Percentiles rank a stretch among this genome's conserved stretches.
phyloP scores from a whole-genome alignment of 2,797 vertebrate species.

The Sebastes itinus region DNA sequence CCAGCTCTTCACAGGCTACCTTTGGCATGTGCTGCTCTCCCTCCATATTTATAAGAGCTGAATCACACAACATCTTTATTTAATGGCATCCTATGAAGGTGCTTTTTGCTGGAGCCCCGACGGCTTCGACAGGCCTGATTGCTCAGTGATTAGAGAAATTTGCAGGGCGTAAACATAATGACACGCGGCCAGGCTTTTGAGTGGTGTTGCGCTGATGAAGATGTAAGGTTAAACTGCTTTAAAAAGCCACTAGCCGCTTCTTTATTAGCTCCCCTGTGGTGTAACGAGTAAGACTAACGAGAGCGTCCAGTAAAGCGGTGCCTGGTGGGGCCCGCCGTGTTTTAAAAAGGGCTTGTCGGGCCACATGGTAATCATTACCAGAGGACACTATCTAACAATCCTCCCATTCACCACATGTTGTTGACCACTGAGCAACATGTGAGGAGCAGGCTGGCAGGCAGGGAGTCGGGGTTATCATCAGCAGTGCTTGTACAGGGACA shows the following conservation, averaged over 20 bases:
- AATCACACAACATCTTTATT: constrained; percentile 47
- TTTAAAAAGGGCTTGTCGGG: constrained; percentile 33
- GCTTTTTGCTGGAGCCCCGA: constrained; percentile 21
- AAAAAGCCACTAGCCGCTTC: constrained; percentile 39
- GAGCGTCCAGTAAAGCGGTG: constrained; percentile 51
- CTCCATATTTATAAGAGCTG: constrained; percentile 34
- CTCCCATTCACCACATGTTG: constrained; percentile 75
- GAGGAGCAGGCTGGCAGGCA: constrained; percentile 40
- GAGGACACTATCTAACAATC: constrained; percentile 69
- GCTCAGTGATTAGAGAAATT: constrained; percentile 54
- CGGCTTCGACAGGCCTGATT: constrained; percentile 42
- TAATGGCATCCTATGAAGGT: background rate
- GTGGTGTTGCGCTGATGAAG: constrained; percentile 20
- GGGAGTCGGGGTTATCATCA: constrained; percentile 31
- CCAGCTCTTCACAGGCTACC: constrained; percentile 17
- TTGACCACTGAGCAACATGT: constrained; percentile 66
- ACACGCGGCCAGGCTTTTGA: constrained; percentile 22
- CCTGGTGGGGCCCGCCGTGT: constrained; percentile 33
- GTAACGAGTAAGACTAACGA: constrained; percentile 38
- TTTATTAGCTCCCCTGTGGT: constrained; percentile 58
- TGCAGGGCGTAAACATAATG: constrained; percentile 58
- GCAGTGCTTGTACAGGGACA: constrained; percentile 48
- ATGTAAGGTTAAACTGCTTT: constrained; percentile 24
- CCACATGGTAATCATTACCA: constrained; percentile 76
- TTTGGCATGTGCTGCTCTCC: constrained; percentile 3